These are phyloP conservation scores for Astyanax mexicanus DNA, from an alignment of 2,797 vertebrate species.

Conservation along the genomic window DNA sequence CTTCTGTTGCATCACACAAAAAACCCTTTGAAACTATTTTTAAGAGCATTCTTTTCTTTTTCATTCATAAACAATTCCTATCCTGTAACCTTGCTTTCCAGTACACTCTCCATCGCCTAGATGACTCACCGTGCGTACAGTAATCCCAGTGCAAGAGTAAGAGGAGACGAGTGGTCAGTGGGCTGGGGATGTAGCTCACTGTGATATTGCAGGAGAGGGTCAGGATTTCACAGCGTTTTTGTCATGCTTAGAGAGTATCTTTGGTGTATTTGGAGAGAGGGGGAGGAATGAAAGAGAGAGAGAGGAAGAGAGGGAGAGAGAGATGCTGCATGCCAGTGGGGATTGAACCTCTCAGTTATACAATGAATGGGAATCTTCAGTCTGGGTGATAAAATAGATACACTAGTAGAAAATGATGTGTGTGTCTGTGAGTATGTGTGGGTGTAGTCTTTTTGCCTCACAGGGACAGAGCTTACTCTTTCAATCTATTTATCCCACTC, in stretches of 20 bases:
- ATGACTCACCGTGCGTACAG: slow-evolving; percentile 1
- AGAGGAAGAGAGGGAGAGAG: slow-evolving; percentile 1
- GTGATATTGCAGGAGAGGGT: neutral
- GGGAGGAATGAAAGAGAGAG: neutral
- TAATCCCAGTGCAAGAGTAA: slow-evolving; percentile 7
- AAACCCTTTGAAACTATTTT: too few relatives aligned
- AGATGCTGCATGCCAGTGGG: slow-evolving; percentile 30
- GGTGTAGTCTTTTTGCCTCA: slow-evolving; percentile 43
- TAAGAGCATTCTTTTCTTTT: slow-evolving; percentile 6
- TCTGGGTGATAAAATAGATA: slow-evolving; percentile 56
- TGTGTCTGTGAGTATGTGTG: slow-evolving; percentile 38
- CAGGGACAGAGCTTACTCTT: slow-evolving; percentile 37
- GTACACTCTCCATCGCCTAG: neutral
- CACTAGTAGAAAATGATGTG: slow-evolving; percentile 51
- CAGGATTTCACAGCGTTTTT: slow-evolving; percentile 12
- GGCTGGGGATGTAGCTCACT: neutral
- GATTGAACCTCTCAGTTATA: slow-evolving; percentile 42
- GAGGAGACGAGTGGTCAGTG: slow-evolving; percentile 19
- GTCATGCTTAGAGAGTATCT: neutral
- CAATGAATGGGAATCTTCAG: slow-evolving; percentile 47
- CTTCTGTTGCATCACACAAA: too few relatives aligned
- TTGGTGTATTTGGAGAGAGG: neutral
- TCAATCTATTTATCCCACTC: slow-evolving; percentile 35
- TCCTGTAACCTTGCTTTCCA: neutral
- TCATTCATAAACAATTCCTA: neutral